Conservation (phyloP, 64 coral and sea anemone species). For the Catalaphyllia jardinei region DNA sequence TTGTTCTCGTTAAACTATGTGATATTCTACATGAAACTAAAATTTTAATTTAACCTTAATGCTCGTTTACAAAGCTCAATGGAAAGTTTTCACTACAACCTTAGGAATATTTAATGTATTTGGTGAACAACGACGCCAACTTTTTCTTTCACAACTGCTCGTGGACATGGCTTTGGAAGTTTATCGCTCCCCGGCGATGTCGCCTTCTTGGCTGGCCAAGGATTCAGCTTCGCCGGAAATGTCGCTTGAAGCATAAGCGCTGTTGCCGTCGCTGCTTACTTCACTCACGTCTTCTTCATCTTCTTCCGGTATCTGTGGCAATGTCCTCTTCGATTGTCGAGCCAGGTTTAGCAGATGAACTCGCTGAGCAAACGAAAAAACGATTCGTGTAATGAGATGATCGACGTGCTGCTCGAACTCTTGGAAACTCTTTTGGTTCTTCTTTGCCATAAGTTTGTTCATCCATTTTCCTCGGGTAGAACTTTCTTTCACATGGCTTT, state of each 20-base stretch:
- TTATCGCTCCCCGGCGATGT: slow-evolving; percentile 30
- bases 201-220: slow-evolving; percentile 9
- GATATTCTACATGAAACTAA: not conserved
- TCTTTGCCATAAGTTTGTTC: slow-evolving; percentile 80
- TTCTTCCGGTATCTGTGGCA: slow-evolving; percentile 60
- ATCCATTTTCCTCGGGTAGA: slow-evolving; percentile 66
- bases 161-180: not conserved
- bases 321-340: slow-evolving; percentile 22
- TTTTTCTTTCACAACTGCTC: not conserved
- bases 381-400: slow-evolving; percentile 84
- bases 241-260: not conserved
- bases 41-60: not conserved
- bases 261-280: not conserved
- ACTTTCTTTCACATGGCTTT: slow-evolving; percentile 67
- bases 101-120: not conserved
- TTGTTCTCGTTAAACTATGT: not conserved
- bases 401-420: slow-evolving; percentile 85
- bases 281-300: not conserved
- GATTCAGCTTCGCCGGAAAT: not conserved
- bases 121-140: slow-evolving; percentile 26
- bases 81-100: not conserved
- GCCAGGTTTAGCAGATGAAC: slow-evolving; percentile 66
- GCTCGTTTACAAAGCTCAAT: slow-evolving; percentile 18
- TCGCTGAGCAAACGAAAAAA: slow-evolving; percentile 92
- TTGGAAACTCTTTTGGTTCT: slow-evolving; percentile 77